Base-by-base conservation (phyloP, 2,113 vertebrate species). In the Psittacara wagleri region DNA sequence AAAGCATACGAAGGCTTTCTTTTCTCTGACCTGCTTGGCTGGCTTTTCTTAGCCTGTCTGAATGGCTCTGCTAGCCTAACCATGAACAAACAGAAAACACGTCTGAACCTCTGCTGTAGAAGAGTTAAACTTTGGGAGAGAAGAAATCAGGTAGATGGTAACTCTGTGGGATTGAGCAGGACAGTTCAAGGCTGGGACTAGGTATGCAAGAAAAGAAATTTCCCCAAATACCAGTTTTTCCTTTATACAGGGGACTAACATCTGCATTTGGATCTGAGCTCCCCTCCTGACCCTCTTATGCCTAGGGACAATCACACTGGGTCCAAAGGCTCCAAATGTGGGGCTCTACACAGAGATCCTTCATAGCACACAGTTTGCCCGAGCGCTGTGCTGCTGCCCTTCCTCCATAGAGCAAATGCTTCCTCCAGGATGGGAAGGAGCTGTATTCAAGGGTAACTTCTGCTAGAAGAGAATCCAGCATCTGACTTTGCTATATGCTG, bases 21-120 rank as follows among this genome's bases (percentile, higher is more conserved):
- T 86, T 70, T 78, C 93, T 54, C 72, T 87, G 93, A 86, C 91
- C 92, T 89, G 77, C 88, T 92, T 90, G 83, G 86, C 94, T 92
- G 91, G 66, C 80, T 95, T 83, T 95, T 73, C 85, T 72, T 63
- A 76, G 91, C 80, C 54, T 25, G 43, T 62, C 83, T 83, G 91
- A 89, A 85, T 29, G 63, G 52, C 54, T 85, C 39, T 88, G 62
- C 78, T 51, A 51, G 79, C 69, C 72, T 67, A 46, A 83, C 46
- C 51, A 13, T 7, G 20, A 74, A 61, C 52, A 17, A 2, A 77
- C 16, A 74, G 52, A 48, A 75, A 82, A 76, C 16, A 80, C 0
- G 0, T 37, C 2, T 54, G 46, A 89, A n/a, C 10, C 57, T 49
- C 63, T 72, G 25, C 39, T 48, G 17, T 13, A 63, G 31, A 73